A percentile compares a stretch with the other conserved stretches of the same genome.
Evolutionary conservation across 2,797 vertebrate genomes (phyloP).

Genomic region (Periophthalmus magnuspinnatus): DNA sequence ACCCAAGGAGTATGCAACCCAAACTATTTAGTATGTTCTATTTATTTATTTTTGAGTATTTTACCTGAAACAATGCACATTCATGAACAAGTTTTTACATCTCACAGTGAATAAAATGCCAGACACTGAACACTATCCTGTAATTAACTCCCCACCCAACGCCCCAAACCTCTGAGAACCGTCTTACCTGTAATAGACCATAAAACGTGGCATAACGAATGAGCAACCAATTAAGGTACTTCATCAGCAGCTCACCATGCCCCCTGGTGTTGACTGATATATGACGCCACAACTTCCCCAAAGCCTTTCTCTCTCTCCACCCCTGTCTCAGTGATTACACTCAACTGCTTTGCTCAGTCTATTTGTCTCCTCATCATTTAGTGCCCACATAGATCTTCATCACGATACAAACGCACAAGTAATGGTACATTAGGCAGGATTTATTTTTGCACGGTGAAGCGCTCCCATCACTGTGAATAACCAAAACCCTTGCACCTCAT

Average conservation of each 20-base stretch:
- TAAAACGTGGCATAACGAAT: neutral
- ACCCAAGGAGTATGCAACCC: too few relatives aligned
- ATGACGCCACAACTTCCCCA: neutral
- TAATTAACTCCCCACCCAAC: too few relatives aligned
- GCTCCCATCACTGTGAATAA: neutral
- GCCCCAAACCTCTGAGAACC: too few relatives aligned
- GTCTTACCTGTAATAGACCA: neutral
- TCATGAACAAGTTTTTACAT: too few relatives aligned
- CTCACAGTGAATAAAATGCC: too few relatives aligned
- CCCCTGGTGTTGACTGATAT: conserved; percentile 7
- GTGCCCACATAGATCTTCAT: neutral
- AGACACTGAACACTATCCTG: too few relatives aligned
- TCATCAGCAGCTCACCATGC: neutral
- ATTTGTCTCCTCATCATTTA: conserved; percentile 15
- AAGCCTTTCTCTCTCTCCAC: neutral
- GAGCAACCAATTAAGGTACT: neutral
- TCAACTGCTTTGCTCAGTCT: conserved; percentile 12
- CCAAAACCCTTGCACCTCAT: neutral
- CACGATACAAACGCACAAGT: neutral
- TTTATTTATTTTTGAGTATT: too few relatives aligned
- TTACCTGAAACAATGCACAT: too few relatives aligned
- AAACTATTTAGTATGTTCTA: too few relatives aligned
- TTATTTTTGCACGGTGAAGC: neutral
- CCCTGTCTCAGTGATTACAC: conserved; percentile 7
- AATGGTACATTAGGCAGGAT: neutral